These are phyloP conservation scores for Rhipidura dahli DNA, from an alignment of 2,113 vertebrate species.

Conservation along the genomic window DNA sequence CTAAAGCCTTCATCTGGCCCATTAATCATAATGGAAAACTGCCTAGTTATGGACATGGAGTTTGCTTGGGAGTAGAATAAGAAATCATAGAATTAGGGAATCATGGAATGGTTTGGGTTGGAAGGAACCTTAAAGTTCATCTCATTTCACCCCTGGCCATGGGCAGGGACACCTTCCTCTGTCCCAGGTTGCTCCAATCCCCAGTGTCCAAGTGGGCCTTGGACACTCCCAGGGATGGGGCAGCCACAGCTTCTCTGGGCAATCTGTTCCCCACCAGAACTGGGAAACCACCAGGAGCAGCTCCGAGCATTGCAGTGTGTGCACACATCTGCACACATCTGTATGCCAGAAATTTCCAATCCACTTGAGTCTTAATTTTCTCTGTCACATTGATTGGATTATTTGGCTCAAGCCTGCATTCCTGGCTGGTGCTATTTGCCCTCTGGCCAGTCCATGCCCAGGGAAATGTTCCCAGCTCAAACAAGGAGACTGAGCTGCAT, in stretches of 20 bases:
- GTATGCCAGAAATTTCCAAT: not conserved
- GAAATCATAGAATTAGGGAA: not conserved
- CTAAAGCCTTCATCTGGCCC: not conserved
- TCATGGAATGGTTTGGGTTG: not conserved
- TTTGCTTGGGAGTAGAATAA: not conserved
- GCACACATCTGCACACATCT: not conserved
- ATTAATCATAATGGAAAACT: not conserved
- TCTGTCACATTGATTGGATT: not conserved
- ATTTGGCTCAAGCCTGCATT: not conserved
- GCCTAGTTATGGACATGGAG: not conserved
- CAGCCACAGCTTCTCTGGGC: not conserved
- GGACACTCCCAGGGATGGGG: not conserved
- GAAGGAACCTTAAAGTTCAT: not conserved
- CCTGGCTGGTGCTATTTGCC: not conserved
- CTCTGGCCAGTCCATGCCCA: not conserved
- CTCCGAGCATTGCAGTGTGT: not conserved
- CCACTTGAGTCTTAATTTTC: not conserved
- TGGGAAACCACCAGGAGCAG: not conserved
- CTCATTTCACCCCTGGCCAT: fast-evolving
- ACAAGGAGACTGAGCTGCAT: not conserved
- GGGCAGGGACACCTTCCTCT: not conserved
- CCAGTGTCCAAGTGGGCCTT: fast-evolving
- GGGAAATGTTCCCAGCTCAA: not conserved
- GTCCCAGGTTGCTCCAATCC: not conserved
- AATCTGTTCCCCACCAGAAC: fast-evolving